Evolutionary conservation across 2,113 vertebrate genomes (phyloP).

Genomic region (Prionailurus viverrinus): DNA sequence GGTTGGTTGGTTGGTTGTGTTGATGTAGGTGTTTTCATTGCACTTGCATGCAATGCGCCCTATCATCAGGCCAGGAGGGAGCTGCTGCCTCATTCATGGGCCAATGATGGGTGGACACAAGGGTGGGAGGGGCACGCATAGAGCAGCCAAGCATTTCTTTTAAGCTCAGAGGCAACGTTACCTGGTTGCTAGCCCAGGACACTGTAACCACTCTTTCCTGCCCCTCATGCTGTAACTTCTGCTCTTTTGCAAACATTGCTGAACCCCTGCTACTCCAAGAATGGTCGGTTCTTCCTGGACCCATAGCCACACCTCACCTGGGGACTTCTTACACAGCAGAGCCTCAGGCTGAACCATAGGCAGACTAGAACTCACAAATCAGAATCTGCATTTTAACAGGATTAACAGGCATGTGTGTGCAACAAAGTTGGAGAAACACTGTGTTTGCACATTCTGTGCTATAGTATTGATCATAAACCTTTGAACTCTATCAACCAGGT

Average conservation of each 20-base stretch:
- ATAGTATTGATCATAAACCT: neutral
- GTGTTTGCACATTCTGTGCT: neutral
- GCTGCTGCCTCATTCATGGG: neutral
- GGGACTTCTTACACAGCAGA: neutral
- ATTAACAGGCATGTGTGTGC: neutral
- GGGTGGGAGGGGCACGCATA: neutral
- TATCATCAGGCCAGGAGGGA: too few species aligned
- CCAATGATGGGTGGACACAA: too few species aligned
- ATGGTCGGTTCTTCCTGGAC: neutral
- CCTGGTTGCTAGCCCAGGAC: neutral
- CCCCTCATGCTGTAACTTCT: neutral
- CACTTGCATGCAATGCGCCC: fast-evolving
- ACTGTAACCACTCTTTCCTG: neutral
- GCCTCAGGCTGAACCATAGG: neutral
- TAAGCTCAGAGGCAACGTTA: neutral
- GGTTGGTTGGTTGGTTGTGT: neutral
- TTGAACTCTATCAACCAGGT: neutral
- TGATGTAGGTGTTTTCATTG: neutral
- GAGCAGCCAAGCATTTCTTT: neutral
- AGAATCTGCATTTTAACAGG: neutral
- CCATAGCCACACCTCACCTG: neutral
- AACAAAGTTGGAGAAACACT: neutral
- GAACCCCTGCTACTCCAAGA: neutral
- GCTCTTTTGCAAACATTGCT: neutral
- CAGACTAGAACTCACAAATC: neutral